Percentiles rank a stretch among this genome's conserved stretches.
phyloP scores from a whole-genome alignment of 2,888 invertebrate genomes.

The Scaptodrosophila latifasciaeformis region DNA sequence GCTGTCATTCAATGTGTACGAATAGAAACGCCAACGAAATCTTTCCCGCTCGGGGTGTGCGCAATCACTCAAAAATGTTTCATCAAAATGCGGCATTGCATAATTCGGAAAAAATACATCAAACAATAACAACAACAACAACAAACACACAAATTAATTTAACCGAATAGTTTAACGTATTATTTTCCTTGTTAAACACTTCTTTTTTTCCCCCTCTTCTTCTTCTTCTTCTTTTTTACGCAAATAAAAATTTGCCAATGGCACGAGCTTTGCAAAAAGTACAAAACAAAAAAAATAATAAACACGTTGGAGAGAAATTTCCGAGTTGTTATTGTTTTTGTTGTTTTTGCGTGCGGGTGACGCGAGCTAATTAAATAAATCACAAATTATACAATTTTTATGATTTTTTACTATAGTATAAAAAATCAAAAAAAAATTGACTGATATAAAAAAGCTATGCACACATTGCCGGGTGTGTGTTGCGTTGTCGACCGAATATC shows the following conservation, averaged over 20 bases:
- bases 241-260: neutral
- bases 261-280: too few species aligned
- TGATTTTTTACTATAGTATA: too few species aligned
- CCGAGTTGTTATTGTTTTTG: too few species aligned
- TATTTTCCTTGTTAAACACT: constrained; percentile 8
- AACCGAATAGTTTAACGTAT: neutral
- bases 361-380: constrained; percentile 29
- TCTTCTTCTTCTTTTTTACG: constrained; percentile 32
- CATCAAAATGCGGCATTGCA: constrained; percentile 74
- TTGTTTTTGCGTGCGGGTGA: neutral
- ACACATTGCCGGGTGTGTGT: constrained; percentile 23
- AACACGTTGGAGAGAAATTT: too few species aligned
- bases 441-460: constrained; percentile 21
- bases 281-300: too few species aligned
- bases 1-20: constrained; percentile 58
- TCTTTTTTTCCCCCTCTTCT: constrained; percentile 17
- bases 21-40: constrained; percentile 65
- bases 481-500: constrained; percentile 60
- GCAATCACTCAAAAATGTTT: constrained; percentile 72
- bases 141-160: constrained; percentile 23
- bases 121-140: constrained; percentile 16
- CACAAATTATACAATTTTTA: constrained; percentile 43
- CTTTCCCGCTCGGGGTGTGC: constrained; percentile 69
- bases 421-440: too few species aligned
- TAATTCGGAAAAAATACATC: constrained; percentile 38